Percentiles rank a stretch among this genome's conserved stretches.
Conservation (phyloP, 2,113 vertebrate genomes). For the Siphamia tubifer region DNA sequence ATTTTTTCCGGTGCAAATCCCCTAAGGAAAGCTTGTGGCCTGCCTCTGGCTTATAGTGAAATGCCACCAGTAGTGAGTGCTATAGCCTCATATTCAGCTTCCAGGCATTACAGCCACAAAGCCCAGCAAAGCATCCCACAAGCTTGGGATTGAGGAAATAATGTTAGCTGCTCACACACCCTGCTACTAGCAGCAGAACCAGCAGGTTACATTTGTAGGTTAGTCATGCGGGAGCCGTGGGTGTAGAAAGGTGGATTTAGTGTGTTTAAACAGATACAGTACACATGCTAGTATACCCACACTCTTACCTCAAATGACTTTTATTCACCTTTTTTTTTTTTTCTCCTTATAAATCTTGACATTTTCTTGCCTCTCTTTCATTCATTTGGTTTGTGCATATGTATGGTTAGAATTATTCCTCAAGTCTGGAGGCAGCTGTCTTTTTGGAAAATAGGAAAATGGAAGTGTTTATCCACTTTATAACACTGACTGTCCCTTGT, state of each 20-base stretch:
- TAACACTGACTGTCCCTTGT: constrained; percentile 56
- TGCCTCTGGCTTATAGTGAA: constrained; percentile 66
- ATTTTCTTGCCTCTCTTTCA: constrained; percentile 5
- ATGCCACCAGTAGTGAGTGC: constrained; percentile 69
- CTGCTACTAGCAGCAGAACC: constrained; percentile 3
- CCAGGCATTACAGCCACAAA: constrained; percentile 61
- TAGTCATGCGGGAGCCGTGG: background rate
- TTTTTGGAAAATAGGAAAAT: constrained; percentile 37
- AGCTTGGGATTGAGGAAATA: constrained; percentile 61
- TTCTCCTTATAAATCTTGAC: constrained; percentile 12
- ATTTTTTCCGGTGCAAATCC: constrained; percentile 54
- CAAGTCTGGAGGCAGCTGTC: background rate
- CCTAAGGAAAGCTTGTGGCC: constrained; percentile 61
- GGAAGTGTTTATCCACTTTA: constrained; percentile 66
- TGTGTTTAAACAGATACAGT: constrained; percentile 14
- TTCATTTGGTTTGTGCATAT: constrained; percentile 19
- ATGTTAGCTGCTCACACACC: constrained; percentile 37
- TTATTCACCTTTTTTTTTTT: constrained; percentile 1
- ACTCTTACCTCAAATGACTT: constrained; percentile 2
- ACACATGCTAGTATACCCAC: background rate
- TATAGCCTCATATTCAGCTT: constrained; percentile 58
- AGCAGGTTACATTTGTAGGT: constrained; percentile 21
- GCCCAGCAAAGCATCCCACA: constrained; percentile 58
- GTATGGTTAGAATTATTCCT: constrained; percentile 8
- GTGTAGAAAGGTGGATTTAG: constrained; percentile 2